These are phyloP conservation scores for Cirrhinus mrigala DNA, from an alignment of 2,797 vertebrate genomes.

Conservation along the genomic window DNA sequence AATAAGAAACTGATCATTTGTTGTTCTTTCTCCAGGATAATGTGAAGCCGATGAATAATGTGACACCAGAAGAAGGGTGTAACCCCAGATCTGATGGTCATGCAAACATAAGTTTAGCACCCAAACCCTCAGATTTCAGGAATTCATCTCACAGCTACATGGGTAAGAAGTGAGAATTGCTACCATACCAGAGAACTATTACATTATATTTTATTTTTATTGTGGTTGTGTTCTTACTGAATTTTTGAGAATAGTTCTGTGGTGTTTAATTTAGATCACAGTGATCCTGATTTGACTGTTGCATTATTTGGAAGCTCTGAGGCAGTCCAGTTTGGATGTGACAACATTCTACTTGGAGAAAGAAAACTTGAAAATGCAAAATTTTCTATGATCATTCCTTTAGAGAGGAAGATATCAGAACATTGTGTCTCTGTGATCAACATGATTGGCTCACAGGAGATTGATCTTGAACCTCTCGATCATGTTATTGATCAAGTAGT, in stretches of 20 bases:
- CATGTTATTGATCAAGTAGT: not conserved
- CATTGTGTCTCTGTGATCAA: not conserved
- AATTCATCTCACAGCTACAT: not conserved
- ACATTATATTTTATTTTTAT: too few species aligned
- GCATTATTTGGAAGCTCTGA: not conserved
- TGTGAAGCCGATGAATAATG: not conserved
- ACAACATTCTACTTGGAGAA: not conserved
- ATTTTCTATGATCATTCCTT: not conserved
- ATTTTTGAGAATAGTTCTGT: not conserved
- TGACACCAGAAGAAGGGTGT: not conserved
- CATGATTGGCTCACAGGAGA: not conserved
- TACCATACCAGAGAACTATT: not conserved
- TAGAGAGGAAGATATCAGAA: not conserved
- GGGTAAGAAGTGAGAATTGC: not conserved
- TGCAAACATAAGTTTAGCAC: not conserved
- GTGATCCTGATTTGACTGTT: not conserved
- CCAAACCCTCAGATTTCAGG: not conserved
- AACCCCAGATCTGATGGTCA: not conserved
- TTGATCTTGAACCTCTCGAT: fast-evolving
- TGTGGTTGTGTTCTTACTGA: not conserved
- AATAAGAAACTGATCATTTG: not conserved
- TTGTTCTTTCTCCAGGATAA: not conserved
- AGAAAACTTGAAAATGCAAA: not conserved
- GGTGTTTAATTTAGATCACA: not conserved
- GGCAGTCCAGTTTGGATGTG: not conserved